Percentiles rank a stretch among this genome's conserved stretches.
Evolutionary conservation across 2,797 vertebrate species (phyloP).

Genomic region (Centropyge bicolor): DNA sequence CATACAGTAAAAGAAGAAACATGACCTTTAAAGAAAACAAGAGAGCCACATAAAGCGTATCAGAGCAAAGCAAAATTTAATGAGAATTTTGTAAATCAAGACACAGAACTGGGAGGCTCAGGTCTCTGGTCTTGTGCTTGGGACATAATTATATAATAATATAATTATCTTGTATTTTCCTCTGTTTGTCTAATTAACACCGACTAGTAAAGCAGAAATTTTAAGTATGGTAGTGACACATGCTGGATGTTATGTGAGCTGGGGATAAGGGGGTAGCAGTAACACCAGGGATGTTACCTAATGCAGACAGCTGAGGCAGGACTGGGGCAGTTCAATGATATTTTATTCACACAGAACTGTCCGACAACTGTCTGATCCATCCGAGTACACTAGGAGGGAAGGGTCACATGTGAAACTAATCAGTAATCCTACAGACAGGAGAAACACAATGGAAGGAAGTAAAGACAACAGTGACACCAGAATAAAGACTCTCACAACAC

Average conservation of each 20-base stretch:
- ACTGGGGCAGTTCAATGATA: no score
- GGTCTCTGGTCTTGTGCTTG: not conserved
- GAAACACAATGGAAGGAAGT: no score
- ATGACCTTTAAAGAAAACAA: constrained; percentile 35
- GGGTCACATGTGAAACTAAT: no score
- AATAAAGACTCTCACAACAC: no score
- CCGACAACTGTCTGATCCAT: no score
- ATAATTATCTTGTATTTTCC: not conserved
- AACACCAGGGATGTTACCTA: no score
- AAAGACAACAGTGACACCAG: no score
- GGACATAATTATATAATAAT: not conserved
- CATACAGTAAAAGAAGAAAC: not conserved
- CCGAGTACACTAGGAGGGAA: no score
- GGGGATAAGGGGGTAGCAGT: no score
- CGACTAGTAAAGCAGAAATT: not conserved
- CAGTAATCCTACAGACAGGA: no score
- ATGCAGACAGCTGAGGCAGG: no score
- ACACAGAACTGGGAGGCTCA: not conserved
- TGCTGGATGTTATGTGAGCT: not conserved
- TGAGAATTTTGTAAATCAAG: not conserved
- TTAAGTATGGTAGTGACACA: not conserved
- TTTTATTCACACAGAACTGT: no score
- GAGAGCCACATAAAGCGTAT: not conserved
- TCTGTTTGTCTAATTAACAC: not conserved
- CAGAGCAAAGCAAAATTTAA: constrained; percentile 13